phyloP scores from a whole-genome alignment of 2,797 vertebrate genomes.

The Ctenopoma kingsleyae region DNA sequence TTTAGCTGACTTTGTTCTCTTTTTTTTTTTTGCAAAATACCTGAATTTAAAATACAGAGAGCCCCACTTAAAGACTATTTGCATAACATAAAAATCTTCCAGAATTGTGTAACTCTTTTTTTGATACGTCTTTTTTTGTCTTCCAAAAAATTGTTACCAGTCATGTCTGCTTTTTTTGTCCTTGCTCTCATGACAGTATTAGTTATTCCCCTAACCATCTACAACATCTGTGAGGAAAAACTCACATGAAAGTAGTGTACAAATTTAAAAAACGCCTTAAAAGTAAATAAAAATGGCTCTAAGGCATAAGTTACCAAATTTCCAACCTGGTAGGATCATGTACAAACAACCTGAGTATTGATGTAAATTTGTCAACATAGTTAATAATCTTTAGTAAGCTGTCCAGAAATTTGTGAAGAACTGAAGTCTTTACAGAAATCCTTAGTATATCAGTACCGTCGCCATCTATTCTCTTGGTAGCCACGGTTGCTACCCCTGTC shows the following conservation, averaged over 20 bases:
- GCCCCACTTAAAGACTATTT: slow-evolving; percentile 58
- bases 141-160: slow-evolving; percentile 32
- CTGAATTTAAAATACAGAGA: slow-evolving; percentile 61
- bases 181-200: slow-evolving; percentile 23
- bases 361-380: slow-evolving; percentile 43
- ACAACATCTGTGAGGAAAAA: slow-evolving; percentile 54
- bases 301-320: slow-evolving; percentile 53
- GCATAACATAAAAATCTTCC: slow-evolving; percentile 60
- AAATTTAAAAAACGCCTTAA: slow-evolving; percentile 77
- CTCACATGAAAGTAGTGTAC: slow-evolving; percentile 47
- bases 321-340: slow-evolving; percentile 48
- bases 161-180: slow-evolving; percentile 5
- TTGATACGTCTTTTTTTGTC: slow-evolving; percentile 8
- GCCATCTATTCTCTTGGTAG: slow-evolving; percentile 86
- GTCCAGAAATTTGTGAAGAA: slow-evolving; percentile 43
- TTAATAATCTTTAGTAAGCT: slow-evolving; percentile 21
- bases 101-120: slow-evolving; percentile 22
- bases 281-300: slow-evolving; percentile 63
- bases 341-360: slow-evolving; percentile 77
- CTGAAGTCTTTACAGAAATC: slow-evolving; percentile 39
- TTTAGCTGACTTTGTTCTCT: slow-evolving; percentile 16
- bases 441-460: slow-evolving; percentile 75
- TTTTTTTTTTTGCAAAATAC: slow-evolving; percentile 68
- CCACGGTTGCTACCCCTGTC: slow-evolving; percentile 83
- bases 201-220: slow-evolving; percentile 19